Evolutionary conservation across 2,113 vertebrate genomes (phyloP).

Genomic region (Steatornis caripensis): DNA sequence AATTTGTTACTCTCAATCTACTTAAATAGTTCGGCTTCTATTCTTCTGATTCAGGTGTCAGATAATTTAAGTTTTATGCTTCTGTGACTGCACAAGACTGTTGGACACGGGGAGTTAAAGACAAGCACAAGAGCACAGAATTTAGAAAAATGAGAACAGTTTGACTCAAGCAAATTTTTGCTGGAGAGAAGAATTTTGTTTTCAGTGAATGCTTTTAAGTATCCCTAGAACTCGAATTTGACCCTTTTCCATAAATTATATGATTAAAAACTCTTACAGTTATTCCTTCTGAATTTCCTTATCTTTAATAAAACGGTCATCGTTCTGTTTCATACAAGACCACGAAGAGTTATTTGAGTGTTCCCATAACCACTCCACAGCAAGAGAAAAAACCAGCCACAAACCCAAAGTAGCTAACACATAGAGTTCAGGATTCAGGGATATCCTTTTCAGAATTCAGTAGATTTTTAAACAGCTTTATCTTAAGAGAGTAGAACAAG

Average conservation of each 20-base stretch:
- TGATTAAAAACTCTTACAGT: not conserved
- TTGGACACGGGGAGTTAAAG: not conserved
- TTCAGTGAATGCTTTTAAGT: not conserved
- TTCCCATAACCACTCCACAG: not conserved
- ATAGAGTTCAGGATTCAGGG: not conserved
- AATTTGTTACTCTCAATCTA: not conserved
- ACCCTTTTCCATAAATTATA: not conserved
- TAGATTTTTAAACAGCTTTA: not conserved
- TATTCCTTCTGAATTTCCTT: not conserved
- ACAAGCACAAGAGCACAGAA: not conserved
- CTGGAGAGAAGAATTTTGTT: not conserved
- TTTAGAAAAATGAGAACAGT: rapidly evolving
- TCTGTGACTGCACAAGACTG: not conserved
- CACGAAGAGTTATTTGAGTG: not conserved
- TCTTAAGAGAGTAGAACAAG: not conserved
- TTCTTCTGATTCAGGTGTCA: not conserved
- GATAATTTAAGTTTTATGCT: not conserved
- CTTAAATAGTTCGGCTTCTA: not conserved
- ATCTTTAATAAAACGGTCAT: not conserved
- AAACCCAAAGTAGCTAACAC: too few species aligned
- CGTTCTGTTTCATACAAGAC: not conserved
- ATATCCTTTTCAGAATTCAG: too few species aligned
- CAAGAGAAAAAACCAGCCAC: not conserved
- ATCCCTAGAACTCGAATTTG: not conserved
- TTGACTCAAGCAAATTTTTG: not conserved